phyloP scores from a whole-genome alignment of 2,113 vertebrate species.

The Regulus satrapa region DNA sequence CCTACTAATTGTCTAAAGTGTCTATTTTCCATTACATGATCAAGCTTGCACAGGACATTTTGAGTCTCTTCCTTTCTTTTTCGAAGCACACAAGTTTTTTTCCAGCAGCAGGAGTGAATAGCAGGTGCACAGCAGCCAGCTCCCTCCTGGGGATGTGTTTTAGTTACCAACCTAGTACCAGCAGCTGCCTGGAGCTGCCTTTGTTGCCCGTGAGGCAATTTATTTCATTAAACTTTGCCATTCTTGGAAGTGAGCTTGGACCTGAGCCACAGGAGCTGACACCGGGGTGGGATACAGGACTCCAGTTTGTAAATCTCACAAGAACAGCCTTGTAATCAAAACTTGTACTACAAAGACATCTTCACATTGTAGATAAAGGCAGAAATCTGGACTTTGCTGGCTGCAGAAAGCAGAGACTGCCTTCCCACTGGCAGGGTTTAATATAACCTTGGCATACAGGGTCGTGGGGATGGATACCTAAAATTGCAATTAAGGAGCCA shows the following conservation, averaged over 20 bases:
- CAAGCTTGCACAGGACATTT: not conserved
- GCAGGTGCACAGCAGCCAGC: not conserved
- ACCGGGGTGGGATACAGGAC: not conserved
- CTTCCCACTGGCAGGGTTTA: not conserved
- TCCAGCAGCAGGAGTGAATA: not conserved
- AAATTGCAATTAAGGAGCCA: not conserved
- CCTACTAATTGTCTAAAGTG: not conserved
- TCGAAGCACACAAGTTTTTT: not conserved
- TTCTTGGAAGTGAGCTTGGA: not conserved
- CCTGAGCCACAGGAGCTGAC: not conserved
- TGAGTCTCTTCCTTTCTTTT: not conserved
- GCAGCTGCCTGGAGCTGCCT: not conserved
- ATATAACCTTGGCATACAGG: not conserved
- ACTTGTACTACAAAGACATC: not conserved
- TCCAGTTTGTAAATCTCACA: slow-evolving; percentile 9
- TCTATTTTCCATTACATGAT: not conserved
- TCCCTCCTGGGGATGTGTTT: not conserved
- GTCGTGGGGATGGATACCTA: not conserved
- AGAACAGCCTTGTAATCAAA: not conserved
- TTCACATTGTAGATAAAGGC: not conserved
- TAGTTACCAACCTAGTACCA: not conserved
- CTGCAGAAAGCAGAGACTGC: not conserved
- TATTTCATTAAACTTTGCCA: not conserved
- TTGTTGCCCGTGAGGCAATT: not conserved
- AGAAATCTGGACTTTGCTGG: not conserved